Evolutionary conservation across 2,113 vertebrate species (phyloP), one percentile per base, ranked within the genome.

Genomic region (Solea senegalensis): DNA sequence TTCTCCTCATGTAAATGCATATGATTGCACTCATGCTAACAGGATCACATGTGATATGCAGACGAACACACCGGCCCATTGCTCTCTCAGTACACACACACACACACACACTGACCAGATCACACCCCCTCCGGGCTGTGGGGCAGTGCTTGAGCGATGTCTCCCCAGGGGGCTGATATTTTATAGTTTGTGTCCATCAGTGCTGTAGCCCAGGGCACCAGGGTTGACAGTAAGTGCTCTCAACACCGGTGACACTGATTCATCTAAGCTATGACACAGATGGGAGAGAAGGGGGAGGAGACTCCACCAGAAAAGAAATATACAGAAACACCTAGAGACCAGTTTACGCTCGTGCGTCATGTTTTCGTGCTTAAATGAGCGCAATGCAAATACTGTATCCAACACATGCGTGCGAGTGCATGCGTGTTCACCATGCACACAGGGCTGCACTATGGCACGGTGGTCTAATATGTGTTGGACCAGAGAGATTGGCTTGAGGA

Each of bases 111-210:
- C 85, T 83, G 84, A 88, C 85, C 86, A 89, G 70, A 89, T 86
- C 85, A 74, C 80, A 84, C 84, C 91, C 91, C 89, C 90, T 84
- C 70, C 34, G 84, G 90, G 93, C 84, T 87, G 81, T 87, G 85
- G 90, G 91, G 78, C 87, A 90, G 91, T 85, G 80, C 86, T 86
- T 93, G 93, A 94, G 90, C 84, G 82, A 94, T 93, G 92, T 89
- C 85, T 94, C 93, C 93, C 92, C 76, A 84, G 92, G 90, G 93
- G 91, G 84, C 90, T 94, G 93, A 94, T 94, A 94, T 94, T 94
- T 94, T 94, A 94, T 94, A 94, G 94, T 94, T 94, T 94, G 92
- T 94, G 93, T 94, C 93, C 93, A 93, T 94, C 93, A 93, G 92
- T 93, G 90, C 79, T 76, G 52, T 92, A 90, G 92, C 93, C 92